Base-by-base conservation (phyloP, 2,888 invertebrate genomes). In the Eupithecia abbreviata region DNA sequence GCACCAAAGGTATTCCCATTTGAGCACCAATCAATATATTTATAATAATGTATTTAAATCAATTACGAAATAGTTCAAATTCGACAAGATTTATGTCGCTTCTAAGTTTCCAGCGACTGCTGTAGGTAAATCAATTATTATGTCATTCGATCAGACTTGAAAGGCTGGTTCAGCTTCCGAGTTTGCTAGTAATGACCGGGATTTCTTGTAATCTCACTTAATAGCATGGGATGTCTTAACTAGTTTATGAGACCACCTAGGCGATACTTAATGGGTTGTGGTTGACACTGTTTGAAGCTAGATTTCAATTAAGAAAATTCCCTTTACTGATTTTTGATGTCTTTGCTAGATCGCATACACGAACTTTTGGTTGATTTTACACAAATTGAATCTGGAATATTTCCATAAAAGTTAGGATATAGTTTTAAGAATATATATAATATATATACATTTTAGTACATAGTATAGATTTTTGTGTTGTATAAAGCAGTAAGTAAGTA, bases 121-220 rank as follows among this genome's bases (percentile, higher is more conserved):
- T 58, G 10, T 58, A 62, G 4, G 30, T 30, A 62, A 30, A 30
- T 62, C 30, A 2, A 30, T 51, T 51, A 62, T 62, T 18, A 62
- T 62, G 62, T 62, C 62, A 73, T 76, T 75, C 73, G 72, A 79
- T 78, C 79, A 69, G 42, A 74, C 73, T 73, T 72, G 70, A 75
- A 49, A 49, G 62, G 65, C n/a, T 62, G 73, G 77, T 77, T 71
- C 73, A 66, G 69, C 74, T 82, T 80, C 67, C 67, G n/a, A 68
- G 68, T 47, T 66, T 68, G 78, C 78, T 78, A 73, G 80, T 80
- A 80, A 82, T 80, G 77, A 77, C 45, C 69, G 13, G 51, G 45
- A 78, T 71, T 77, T 78, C 78, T 72, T 72, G 73, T 73, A 41
- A 71, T 62, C 62, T 73, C 7, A 70, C 72, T 70, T 65, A 41